Evolutionary conservation across 2,888 invertebrate genomes (phyloP).

Genomic region (Orthonevra nobilis): DNA sequence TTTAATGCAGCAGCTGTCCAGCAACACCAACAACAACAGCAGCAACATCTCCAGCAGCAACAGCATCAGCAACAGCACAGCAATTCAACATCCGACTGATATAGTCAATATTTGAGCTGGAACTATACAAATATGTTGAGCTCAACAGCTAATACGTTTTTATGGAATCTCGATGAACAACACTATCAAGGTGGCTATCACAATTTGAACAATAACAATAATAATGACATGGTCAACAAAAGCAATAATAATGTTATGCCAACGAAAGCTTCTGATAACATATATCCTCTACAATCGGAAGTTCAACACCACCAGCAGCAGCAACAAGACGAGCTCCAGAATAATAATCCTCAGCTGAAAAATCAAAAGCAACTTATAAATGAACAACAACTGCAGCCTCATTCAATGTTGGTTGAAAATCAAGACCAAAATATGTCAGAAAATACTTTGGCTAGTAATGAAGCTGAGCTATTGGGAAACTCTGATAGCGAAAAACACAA

Average conservation of each 20-base stretch:
- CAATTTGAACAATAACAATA: constrained; percentile 45
- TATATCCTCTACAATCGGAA: constrained; percentile 29
- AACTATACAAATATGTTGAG: constrained; percentile 77
- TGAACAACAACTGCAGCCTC: constrained; percentile 22
- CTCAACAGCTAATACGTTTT: constrained; percentile 72
- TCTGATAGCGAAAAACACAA: constrained; percentile 27
- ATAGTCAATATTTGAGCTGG: constrained; percentile 79
- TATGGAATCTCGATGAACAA: constrained; percentile 76
- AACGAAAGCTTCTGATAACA: constrained; percentile 51
- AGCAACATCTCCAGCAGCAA: constrained; percentile 74
- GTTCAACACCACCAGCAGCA: constrained; percentile 37
- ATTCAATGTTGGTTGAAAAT: constrained; percentile 6
- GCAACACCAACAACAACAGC: constrained; percentile 75
- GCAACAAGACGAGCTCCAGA: constrained; percentile 64
- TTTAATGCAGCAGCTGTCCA: constrained; percentile 75
- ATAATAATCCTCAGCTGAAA: constrained; percentile 47
- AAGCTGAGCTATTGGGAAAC: constrained; percentile 16
- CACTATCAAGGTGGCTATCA: constrained; percentile 58
- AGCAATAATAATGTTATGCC: constrained; percentile 28
- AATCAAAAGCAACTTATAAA: constrained; percentile 21
- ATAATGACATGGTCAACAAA: constrained; percentile 35
- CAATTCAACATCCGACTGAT: constrained; percentile 74
- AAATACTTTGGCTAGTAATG: constrained; percentile 14
- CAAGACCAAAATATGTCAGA: constrained; percentile 33
- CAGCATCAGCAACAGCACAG: constrained; percentile 76